Percentiles rank a stretch among this genome's conserved stretches.
Evolutionary conservation across 2,888 invertebrate genomes (phyloP).

Genomic region (Chelonus formosanus): DNA sequence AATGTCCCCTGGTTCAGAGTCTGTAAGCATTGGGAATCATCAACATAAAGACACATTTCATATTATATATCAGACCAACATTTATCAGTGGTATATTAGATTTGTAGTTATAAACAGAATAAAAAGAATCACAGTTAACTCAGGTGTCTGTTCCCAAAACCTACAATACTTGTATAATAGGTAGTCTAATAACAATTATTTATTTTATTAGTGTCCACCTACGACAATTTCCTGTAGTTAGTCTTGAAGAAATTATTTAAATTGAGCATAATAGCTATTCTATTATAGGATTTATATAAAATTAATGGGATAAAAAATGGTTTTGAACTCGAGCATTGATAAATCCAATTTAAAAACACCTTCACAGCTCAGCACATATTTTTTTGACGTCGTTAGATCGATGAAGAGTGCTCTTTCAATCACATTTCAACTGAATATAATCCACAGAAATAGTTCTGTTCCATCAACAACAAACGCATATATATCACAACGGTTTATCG

Average conservation of each 20-base stretch:
- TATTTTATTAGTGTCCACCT: no score
- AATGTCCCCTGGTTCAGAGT: background rate
- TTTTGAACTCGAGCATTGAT: background rate
- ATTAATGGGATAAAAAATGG: background rate
- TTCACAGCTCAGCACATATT: slow-evolving; percentile 22
- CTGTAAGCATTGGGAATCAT: background rate
- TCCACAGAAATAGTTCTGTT: no score
- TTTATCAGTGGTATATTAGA: slow-evolving; percentile 4
- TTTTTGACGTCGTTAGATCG: slow-evolving; percentile 12
- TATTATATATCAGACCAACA: background rate
- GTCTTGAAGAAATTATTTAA: no score
- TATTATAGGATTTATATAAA: no score
- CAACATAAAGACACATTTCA: background rate
- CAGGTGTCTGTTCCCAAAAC: background rate
- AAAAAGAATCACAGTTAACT: no score
- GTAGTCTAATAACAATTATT: no score
- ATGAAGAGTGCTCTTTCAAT: slow-evolving; percentile 6
- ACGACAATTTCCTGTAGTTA: no score
- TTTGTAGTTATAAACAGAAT: background rate
- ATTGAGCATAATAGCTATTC: no score
- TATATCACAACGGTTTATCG: background rate
- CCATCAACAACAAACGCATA: no score
- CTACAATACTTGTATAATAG: background rate
- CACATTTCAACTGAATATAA: background rate
- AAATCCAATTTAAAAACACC: slow-evolving; percentile 34